Percentiles rank a stretch among this genome's conserved stretches.
Conservation (phyloP, 2,113 vertebrate genomes). For the Hemiscyllium ocellatum region DNA sequence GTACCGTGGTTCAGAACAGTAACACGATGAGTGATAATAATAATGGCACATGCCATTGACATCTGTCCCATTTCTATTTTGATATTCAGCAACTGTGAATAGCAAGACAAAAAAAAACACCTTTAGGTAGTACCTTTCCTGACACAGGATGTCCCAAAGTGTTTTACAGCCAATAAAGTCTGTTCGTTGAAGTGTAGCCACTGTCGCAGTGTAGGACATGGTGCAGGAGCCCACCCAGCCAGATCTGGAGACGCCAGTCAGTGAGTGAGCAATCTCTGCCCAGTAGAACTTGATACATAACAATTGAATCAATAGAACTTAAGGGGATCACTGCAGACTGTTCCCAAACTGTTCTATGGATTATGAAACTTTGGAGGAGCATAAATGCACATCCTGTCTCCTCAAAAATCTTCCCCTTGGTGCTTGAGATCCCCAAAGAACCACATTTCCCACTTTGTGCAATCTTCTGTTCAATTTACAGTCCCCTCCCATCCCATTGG, state of each 20-base stretch:
- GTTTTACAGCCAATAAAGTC: neutral
- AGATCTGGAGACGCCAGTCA: no score
- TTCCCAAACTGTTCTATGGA: neutral
- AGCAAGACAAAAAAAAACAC: neutral
- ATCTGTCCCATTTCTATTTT: neutral
- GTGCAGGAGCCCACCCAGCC: neutral
- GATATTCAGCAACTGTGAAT: neutral
- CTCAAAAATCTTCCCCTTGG: neutral
- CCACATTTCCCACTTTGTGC: neutral
- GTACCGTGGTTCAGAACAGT: neutral
- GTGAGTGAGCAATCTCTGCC: neutral
- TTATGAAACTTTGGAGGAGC: neutral
- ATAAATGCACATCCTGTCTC: neutral
- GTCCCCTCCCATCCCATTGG: no score
- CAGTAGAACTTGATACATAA: neutral
- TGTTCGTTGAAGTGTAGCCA: neutral
- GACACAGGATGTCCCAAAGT: neutral
- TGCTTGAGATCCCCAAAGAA: neutral
- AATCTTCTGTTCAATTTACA: neutral
- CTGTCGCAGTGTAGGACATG: neutral
- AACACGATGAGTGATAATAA: neutral
- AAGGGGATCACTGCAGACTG: neutral
- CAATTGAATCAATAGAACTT: neutral
- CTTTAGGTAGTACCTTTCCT: neutral
- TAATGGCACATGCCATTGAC: neutral